These are phyloP conservation scores for Timema cristinae DNA, from an alignment of 2,888 invertebrate species.

Conservation along the genomic window DNA sequence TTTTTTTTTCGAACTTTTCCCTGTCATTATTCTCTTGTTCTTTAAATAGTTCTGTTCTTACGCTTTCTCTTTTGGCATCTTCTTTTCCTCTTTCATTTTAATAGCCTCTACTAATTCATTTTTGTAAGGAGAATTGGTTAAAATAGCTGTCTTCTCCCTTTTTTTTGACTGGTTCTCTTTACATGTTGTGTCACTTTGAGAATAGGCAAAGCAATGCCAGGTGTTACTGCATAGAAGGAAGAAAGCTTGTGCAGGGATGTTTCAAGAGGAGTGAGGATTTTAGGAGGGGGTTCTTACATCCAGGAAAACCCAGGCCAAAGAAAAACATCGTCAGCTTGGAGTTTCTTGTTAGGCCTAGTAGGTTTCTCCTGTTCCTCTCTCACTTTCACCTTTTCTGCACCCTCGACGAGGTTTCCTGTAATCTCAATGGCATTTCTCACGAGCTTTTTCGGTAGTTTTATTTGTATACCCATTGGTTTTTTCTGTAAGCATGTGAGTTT, in stretches of 20 bases:
- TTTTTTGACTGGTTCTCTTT: not conserved
- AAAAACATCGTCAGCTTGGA: not conserved
- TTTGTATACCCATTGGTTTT: too few relatives aligned
- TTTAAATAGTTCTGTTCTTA: not conserved
- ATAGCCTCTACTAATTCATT: not conserved
- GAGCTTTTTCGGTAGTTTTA: too few relatives aligned
- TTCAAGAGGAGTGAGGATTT: too few relatives aligned
- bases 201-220: not conserved
- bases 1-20: not conserved
- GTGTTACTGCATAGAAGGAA: not conserved
- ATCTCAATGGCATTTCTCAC: too few relatives aligned
- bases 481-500: not conserved
- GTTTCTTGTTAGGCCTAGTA: not conserved
- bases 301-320: not conserved
- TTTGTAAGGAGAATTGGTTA: not conserved
- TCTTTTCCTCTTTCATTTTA: not conserved
- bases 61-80: not conserved
- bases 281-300: not conserved
- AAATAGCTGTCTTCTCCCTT: constrained; percentile 8
- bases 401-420: too few relatives aligned
- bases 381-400: too few relatives aligned
- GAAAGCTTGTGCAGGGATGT: too few relatives aligned
- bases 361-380: too few relatives aligned
- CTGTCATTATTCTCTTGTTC: not conserved
- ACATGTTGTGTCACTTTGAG: not conserved